Evolutionary conservation across 2,113 vertebrate species (phyloP), one percentile per base, ranked within the genome.

Genomic region (Erythrolamprus reginae): DNA sequence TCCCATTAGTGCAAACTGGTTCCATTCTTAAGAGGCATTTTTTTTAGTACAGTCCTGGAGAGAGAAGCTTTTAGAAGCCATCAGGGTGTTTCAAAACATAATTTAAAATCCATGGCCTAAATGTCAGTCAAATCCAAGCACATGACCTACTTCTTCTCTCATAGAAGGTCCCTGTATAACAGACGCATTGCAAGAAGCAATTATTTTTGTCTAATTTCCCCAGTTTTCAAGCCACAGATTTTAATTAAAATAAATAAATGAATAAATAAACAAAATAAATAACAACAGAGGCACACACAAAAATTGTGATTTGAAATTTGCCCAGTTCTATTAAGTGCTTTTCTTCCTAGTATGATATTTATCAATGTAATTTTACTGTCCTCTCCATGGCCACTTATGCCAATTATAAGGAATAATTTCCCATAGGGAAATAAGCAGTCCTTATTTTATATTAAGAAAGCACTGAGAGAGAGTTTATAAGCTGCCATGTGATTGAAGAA

Each of bases 41-140:
- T 33, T 88, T 90, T 28, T 45, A 61, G n/a, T 51, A 10, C 15
- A 38, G 33, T n/a, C n/a, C 50, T 91, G 90, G 48, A 82, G 61
- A 92, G 45, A 51, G 58, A 26, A 15, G 87, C 48, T 47, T 88
- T 0, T 0, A 92, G 90, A 92, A 92, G 90, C 51, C 1, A 55
- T 24, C 65, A n/a, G 24, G 51, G 4, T 51, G 17, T 91, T 91
- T 91, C 47, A 77, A 92, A 90, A 94, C 91, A 26, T 90, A 26
- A 88, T 87, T 56, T 89, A 61, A 87, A 82, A 45, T 26, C 70
- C 53, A 45, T 84, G 84, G 33, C 65, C 52, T 15, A 90, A 89
- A 10, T 83, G 88, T 91, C 90, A 65, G 42, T 88, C 38, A 65
- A 52, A 91, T 77, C 1, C 82, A 88, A 84, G 45, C 48, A 61